A percentile compares a stretch with the other conserved stretches of the same genome.
phyloP scores from a whole-genome alignment of 2,888 invertebrate genomes.

The Nemurella pictetii region DNA sequence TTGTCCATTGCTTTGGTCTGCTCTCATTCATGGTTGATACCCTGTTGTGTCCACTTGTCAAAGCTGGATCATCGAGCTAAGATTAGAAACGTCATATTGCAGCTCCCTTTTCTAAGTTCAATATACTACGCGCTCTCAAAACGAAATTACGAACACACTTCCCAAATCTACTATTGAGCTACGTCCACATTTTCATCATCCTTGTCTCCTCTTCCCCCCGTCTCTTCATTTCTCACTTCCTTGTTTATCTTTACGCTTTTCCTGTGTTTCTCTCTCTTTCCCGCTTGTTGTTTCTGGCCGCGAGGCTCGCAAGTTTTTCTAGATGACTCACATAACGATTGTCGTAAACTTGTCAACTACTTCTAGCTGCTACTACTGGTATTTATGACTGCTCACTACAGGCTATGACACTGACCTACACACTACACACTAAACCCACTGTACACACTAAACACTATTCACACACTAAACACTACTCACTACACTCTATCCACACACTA shows the following conservation, averaged over 20 bases:
- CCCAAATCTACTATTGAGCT: too few relatives aligned
- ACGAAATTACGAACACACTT: background rate
- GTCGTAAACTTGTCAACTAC: conserved; percentile 31
- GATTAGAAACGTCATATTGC: too few relatives aligned
- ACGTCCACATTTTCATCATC: background rate
- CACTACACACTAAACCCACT: too few relatives aligned
- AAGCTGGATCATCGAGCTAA: too few relatives aligned
- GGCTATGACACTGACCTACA: background rate
- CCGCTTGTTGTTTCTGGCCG: background rate
- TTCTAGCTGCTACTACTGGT: background rate
- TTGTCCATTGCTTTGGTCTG: background rate
- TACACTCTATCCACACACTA: too few relatives aligned
- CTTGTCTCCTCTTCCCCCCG: too few relatives aligned
- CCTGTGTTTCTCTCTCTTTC: conserved; percentile 22
- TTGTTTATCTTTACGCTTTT: background rate
- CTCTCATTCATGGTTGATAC: background rate
- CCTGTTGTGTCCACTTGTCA: background rate
- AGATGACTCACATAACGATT: conserved; percentile 12
- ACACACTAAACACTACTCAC: too few relatives aligned
- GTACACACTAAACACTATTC: too few relatives aligned
- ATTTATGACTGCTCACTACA: conserved; percentile 21
- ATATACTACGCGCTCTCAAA: background rate
- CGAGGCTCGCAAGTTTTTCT: conserved; percentile 20
- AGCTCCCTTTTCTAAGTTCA: background rate
- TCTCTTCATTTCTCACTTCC: conserved; percentile 18